Conservation (phyloP, 2,888 invertebrate species). For the Protophormia terraenovae region DNA sequence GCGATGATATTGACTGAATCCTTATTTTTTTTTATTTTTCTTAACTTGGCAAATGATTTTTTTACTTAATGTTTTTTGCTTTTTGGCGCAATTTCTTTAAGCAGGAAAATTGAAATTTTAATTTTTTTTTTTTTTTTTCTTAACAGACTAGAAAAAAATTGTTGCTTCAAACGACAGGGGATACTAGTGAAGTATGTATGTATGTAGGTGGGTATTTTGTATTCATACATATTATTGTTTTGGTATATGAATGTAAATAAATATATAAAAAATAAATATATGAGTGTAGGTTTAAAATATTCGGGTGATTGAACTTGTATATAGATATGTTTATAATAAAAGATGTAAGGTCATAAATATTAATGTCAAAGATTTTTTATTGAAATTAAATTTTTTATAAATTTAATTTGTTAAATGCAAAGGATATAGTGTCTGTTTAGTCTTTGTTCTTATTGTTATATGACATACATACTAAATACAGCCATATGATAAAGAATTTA, state of each 20-base stretch:
- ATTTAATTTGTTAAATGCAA: too few species aligned
- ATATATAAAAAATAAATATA: too few species aligned
- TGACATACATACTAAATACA: too few species aligned
- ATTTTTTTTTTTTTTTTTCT: background rate
- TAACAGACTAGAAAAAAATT: background rate
- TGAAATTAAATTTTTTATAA: too few species aligned
- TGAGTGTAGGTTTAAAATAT: too few species aligned
- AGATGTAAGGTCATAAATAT: too few species aligned
- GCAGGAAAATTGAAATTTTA: background rate
- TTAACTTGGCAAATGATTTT: background rate
- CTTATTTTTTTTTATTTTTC: background rate
- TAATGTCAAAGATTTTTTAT: too few species aligned
- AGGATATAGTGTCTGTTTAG: too few species aligned
- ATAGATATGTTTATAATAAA: too few species aligned
- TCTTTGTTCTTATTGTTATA: too few species aligned
- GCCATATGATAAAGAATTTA: too few species aligned
- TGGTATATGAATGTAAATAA: background rate
- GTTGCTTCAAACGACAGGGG: background rate
- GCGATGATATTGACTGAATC: background rate
- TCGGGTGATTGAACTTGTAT: too few species aligned
- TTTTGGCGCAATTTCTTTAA: background rate
- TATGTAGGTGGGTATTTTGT: background rate
- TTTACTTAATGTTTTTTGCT: background rate
- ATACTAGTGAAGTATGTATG: background rate
- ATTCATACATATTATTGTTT: background rate